These are phyloP conservation scores for Apogon hyalosoma DNA, from an alignment of 2,797 vertebrate genomes.

Conservation along the genomic window DNA sequence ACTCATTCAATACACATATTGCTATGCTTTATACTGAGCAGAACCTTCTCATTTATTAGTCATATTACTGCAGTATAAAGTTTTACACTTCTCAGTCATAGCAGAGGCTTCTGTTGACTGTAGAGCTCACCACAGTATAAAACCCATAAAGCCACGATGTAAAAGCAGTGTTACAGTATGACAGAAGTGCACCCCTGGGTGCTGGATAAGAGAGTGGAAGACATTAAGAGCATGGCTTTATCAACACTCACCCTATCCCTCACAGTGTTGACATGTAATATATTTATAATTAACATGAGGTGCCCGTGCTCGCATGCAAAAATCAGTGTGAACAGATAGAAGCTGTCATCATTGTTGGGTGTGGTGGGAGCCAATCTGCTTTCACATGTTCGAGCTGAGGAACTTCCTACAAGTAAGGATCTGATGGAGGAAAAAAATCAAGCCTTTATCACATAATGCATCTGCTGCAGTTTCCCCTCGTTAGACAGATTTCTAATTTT, in stretches of 20 bases:
- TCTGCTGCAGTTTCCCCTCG: neutral
- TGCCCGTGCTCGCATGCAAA: constrained; percentile 17
- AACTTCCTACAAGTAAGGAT: constrained; percentile 28
- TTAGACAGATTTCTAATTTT: constrained; percentile 2
- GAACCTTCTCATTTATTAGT: constrained; percentile 30
- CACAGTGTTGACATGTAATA: constrained; percentile 56
- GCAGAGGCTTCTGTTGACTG: constrained; percentile 34
- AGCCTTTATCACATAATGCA: neutral
- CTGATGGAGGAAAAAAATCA: constrained; percentile 3
- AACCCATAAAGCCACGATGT: constrained; percentile 42
- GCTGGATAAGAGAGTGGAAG: constrained; percentile 25
- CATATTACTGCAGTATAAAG: constrained; percentile 36
- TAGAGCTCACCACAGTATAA: constrained; percentile 37
- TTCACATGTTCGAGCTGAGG: constrained; percentile 21
- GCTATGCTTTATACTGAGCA: constrained; percentile 14
- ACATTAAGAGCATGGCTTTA: constrained; percentile 30
- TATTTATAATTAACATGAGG: constrained; percentile 51
- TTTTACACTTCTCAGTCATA: constrained; percentile 45
- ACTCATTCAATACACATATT: constrained; percentile 10
- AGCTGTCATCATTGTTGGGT: constrained; percentile 2
- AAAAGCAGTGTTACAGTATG: constrained; percentile 28
- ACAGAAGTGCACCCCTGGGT: constrained; percentile 43
- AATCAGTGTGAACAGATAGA: neutral
- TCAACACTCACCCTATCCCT: constrained; percentile 41
- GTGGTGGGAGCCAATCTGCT: constrained; percentile 10